Evolutionary conservation across 1,140 invertebrate species (phyloP).

Genomic region (Pseudomyrmex pallidus): DNA sequence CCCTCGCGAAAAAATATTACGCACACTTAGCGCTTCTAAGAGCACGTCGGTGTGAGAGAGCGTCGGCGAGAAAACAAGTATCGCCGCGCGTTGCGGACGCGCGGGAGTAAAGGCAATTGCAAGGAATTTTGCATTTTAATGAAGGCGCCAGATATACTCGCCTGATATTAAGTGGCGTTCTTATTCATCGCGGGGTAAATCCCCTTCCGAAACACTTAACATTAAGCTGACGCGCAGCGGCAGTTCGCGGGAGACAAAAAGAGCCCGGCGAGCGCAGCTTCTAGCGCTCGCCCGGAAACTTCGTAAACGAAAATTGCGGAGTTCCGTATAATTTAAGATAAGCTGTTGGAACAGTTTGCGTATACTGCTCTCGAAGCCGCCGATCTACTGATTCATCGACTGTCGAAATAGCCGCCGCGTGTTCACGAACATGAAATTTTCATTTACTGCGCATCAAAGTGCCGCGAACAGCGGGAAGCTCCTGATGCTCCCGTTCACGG

Average conservation of each 20-base stretch:
- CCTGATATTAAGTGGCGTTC: constrained; percentile 56
- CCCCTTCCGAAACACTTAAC: constrained; percentile 61
- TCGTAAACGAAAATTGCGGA: constrained; percentile 50
- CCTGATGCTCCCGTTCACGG: background rate
- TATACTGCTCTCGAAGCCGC: background rate
- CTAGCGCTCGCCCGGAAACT: background rate
- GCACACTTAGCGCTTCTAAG: constrained; percentile 39
- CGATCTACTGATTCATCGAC: background rate
- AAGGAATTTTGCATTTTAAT: constrained; percentile 66
- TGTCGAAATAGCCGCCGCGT: background rate
- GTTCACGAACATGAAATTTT: background rate
- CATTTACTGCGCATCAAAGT: background rate
- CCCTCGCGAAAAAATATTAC: constrained; percentile 56
- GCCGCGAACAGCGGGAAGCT: background rate
- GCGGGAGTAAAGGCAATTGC: constrained; percentile 35
- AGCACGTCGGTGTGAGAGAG: background rate
- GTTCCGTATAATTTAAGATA: constrained; percentile 30
- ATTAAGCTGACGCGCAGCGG: constrained; percentile 45
- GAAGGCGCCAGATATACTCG: constrained; percentile 55
- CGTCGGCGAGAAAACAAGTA: constrained; percentile 31
- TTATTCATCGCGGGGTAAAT: constrained; percentile 58
- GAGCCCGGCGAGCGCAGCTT: background rate
- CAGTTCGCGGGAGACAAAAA: constrained; percentile 20
- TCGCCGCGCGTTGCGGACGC: background rate
- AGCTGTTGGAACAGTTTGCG: background rate